Evolutionary conservation across 2,797 vertebrate genomes (phyloP).

Genomic region (Hoplostethus atlanticus): DNA sequence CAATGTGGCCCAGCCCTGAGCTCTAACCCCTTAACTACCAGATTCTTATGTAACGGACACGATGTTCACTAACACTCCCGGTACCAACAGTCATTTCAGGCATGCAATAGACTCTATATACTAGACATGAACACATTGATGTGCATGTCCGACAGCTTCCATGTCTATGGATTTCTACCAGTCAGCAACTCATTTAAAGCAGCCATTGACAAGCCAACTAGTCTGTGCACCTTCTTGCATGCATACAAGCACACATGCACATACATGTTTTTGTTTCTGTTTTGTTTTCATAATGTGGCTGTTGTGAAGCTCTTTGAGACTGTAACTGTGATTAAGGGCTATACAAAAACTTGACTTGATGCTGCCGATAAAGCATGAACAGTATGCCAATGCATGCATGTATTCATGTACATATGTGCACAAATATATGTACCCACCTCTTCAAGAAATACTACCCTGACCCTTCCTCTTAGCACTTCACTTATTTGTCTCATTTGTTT

Average conservation of each 20-base stretch:
- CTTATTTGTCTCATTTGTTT: too few relatives aligned
- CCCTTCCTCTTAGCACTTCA: too few relatives aligned
- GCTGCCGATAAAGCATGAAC: not conserved
- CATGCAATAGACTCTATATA: constrained; percentile 15
- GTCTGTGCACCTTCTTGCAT: constrained; percentile 10
- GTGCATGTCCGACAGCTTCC: not conserved
- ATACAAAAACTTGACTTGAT: too few relatives aligned
- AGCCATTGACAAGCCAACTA: not conserved
- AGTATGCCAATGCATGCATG: not conserved
- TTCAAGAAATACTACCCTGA: too few relatives aligned
- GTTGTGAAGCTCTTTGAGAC: too few relatives aligned
- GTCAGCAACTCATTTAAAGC: constrained; percentile 2
- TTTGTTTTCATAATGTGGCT: too few relatives aligned
- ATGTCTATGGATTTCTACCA: constrained; percentile 14
- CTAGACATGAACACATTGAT: not conserved
- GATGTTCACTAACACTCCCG: constrained; percentile 48
- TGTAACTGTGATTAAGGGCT: too few relatives aligned
- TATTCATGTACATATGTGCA: not conserved
- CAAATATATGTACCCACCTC: not conserved
- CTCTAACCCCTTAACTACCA: constrained; percentile 67
- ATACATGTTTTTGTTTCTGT: not conserved
- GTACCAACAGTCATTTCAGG: constrained; percentile 40
- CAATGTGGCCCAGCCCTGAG: constrained; percentile 68
- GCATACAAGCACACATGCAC: not conserved
- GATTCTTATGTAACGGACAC: constrained; percentile 72